phyloP scores from a whole-genome alignment of 2,113 vertebrate species.

The Sardina pilchardus region DNA sequence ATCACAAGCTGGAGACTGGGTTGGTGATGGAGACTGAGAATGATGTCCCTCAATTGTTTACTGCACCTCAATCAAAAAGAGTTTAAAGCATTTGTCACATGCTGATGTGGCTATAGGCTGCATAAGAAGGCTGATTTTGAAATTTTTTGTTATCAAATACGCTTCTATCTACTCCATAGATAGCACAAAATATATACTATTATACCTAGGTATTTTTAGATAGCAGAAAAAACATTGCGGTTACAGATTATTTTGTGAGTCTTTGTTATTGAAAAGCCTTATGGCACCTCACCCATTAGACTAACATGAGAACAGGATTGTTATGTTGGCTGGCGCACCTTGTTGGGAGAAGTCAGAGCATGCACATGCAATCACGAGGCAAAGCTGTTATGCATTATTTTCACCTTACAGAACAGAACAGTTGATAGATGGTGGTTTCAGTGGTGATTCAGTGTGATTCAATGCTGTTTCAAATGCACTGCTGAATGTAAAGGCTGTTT shows the following conservation, averaged over 20 bases:
- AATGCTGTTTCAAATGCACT: not conserved
- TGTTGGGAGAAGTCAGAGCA: not conserved
- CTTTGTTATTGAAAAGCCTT: not conserved
- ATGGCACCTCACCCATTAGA: not conserved
- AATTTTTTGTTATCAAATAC: not conserved
- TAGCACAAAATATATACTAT: no score
- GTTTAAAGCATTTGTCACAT: not conserved
- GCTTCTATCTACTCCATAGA: not conserved
- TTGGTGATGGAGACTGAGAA: not conserved
- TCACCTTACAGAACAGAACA: not conserved
- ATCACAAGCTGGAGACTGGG: not conserved
- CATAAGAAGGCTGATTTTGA: not conserved
- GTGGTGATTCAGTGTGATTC: not conserved
- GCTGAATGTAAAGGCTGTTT: not conserved
- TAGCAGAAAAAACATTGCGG: not conserved
- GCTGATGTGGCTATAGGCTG: not conserved
- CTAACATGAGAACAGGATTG: not conserved
- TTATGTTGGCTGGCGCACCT: not conserved
- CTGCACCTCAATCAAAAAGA: not conserved
- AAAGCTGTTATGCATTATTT: conserved; percentile 1
- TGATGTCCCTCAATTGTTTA: not conserved
- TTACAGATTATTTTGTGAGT: not conserved
- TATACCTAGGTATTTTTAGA: not conserved
- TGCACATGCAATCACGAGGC: not conserved
- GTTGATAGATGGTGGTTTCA: no score